Percentiles rank a stretch among this genome's conserved stretches.
These are phyloP conservation scores for Pseudopipra pipra DNA, from an alignment of 2,113 vertebrate species.

Conservation along the genomic window DNA sequence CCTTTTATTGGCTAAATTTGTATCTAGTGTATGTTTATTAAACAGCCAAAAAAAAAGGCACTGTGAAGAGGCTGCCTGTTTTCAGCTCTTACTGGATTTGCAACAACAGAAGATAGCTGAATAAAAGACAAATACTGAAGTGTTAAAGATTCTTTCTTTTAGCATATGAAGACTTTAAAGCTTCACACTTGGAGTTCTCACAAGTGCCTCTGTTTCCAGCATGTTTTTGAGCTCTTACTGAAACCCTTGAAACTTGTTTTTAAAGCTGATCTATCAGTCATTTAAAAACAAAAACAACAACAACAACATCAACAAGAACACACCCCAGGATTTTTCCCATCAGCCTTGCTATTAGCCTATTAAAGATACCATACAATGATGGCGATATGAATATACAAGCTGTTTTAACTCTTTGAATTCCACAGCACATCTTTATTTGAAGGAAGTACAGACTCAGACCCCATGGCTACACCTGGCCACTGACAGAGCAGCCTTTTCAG, in stretches of 20 bases:
- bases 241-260: not conserved
- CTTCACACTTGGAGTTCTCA: slow-evolving; percentile 35
- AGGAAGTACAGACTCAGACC: not conserved
- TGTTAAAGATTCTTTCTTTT: slow-evolving; percentile 10
- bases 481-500: not conserved
- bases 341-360: not conserved
- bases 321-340: not conserved
- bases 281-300: not conserved
- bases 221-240: not conserved
- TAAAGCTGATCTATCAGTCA: not conserved
- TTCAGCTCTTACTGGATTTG: not conserved
- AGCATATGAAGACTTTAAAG: slow-evolving; percentile 13
- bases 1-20: slow-evolving; percentile 62
- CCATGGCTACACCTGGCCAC: not conserved
- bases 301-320: too few species aligned
- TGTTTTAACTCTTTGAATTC: not conserved
- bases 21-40: slow-evolving; percentile 50
- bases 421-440: not conserved
- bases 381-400: not conserved
- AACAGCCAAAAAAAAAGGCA: not conserved
- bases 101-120: not conserved
- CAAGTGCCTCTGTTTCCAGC: not conserved
- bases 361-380: not conserved
- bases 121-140: slow-evolving; percentile 35
- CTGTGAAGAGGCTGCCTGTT: not conserved